phyloP scores from a whole-genome alignment of 2,888 invertebrate genomes.

The Oasisia sp. region DNA sequence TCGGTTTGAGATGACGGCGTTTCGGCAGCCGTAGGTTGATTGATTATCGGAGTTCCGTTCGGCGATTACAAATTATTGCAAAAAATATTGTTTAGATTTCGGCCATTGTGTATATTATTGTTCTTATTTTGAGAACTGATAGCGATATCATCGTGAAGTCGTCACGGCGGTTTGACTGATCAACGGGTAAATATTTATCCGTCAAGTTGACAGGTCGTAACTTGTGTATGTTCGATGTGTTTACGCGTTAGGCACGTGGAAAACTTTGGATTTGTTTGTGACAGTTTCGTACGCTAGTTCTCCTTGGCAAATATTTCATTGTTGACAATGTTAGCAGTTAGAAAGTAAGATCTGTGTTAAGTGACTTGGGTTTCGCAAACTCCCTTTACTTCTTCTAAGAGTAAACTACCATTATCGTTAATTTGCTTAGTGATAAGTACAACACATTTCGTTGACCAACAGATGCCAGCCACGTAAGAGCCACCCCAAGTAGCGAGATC shows the following conservation, averaged over 20 bases:
- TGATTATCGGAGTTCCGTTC: not conserved
- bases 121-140: not conserved
- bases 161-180: not conserved
- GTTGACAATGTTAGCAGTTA: not conserved
- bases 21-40: not conserved
- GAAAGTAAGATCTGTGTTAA: not conserved
- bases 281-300: not conserved
- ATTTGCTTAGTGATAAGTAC: too few species aligned
- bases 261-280: not conserved
- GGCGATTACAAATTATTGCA: not conserved
- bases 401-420: too few species aligned
- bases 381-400: not conserved
- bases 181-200: not conserved
- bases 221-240: not conserved
- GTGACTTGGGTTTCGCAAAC: not conserved
- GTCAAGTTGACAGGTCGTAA: slow-evolving; percentile 13
- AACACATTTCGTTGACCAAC: too few species aligned
- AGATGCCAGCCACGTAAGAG: too few species aligned
- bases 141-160: not conserved
- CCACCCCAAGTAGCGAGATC: too few species aligned
- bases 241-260: not conserved
- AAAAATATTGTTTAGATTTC: not conserved
- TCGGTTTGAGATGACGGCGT: not conserved
- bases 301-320: not conserved
- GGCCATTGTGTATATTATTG: not conserved